Percentiles rank a stretch among this genome's conserved stretches.
Evolutionary conservation across 2,888 invertebrate species (phyloP).

Genomic region (Agrochola litura): DNA sequence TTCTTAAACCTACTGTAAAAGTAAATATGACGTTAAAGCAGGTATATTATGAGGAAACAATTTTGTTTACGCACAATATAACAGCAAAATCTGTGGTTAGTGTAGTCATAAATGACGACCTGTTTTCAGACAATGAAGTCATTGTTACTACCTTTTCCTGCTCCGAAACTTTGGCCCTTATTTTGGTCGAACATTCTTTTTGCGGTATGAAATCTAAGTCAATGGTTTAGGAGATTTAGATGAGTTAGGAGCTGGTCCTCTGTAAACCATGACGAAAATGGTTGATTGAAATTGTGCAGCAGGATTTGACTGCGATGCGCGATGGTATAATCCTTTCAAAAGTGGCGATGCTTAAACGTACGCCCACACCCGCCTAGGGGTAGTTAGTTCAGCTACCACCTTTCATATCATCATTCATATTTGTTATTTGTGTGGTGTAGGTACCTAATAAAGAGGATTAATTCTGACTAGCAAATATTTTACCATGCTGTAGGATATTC

Average conservation of each 20-base stretch:
- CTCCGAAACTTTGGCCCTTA: conserved; percentile 7
- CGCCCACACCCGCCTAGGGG: too few relatives aligned
- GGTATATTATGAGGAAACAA: conserved; percentile 14
- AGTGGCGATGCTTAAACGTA: background rate
- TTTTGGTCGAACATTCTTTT: conserved; percentile 16
- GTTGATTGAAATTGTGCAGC: background rate
- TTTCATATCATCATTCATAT: background rate
- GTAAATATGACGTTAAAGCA: background rate
- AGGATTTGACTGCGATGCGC: background rate
- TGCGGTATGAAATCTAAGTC: conserved; percentile 2
- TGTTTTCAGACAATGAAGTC: conserved; percentile 36
- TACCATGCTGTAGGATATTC: background rate
- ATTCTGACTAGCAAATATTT: background rate
- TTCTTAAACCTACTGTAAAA: background rate
- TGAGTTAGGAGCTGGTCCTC: conserved; percentile 7
- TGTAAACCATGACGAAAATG: background rate
- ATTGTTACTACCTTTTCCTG: conserved; percentile 25
- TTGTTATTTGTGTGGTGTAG: background rate
- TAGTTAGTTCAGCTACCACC: background rate
- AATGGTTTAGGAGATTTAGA: conserved; percentile 10
- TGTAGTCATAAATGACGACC: conserved; percentile 47
- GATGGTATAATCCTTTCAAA: background rate
- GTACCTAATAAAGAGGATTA: background rate
- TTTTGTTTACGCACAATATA: conserved; percentile 42
- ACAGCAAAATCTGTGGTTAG: conserved; percentile 39